Conservation (phyloP, 1,140 invertebrate genomes). For the Lamellibrachia luymesi region DNA sequence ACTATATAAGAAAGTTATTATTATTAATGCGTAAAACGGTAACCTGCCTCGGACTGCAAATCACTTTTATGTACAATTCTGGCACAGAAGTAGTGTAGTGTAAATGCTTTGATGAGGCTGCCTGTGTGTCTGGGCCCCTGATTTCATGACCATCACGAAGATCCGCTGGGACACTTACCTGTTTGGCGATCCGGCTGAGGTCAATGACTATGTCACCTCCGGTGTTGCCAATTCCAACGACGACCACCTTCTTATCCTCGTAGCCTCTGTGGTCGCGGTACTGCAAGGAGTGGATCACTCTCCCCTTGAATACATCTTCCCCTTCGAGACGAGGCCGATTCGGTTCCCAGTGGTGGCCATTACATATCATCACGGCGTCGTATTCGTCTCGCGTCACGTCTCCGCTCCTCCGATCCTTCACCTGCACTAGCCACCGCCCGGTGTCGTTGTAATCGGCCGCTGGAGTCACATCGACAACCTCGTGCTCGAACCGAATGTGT, state of each 20-base stretch:
- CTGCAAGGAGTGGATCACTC: conserved; percentile 17
- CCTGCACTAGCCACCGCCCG: conserved; percentile 10
- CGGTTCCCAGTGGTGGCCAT: conserved; percentile 55
- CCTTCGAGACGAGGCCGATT: conserved; percentile 39
- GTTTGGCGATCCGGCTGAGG: conserved; percentile 49
- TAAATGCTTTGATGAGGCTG: neutral
- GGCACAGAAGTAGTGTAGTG: no score
- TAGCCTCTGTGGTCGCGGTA: conserved; percentile 34
- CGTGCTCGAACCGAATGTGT: conserved; percentile 43
- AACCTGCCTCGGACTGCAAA: no score
- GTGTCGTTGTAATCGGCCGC: conserved; percentile 18
- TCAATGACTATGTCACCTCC: conserved; percentile 62
- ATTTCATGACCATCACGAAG: neutral
- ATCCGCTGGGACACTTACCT: conserved; percentile 42
- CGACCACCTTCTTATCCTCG: conserved; percentile 56
- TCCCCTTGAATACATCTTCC: conserved; percentile 17
- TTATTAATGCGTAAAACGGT: no score
- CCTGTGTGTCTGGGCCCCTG: neutral
- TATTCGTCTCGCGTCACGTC: conserved; percentile 34
- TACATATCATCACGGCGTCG: conserved; percentile 53
- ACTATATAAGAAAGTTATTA: no score
- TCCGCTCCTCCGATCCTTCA: neutral
- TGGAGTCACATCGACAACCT: conserved; percentile 17
- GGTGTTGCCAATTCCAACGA: conserved; percentile 64
- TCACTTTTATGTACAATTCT: no score